Evolutionary conservation across 2,888 invertebrate species (phyloP).

Genomic region (Phlogophora meticulosa): DNA sequence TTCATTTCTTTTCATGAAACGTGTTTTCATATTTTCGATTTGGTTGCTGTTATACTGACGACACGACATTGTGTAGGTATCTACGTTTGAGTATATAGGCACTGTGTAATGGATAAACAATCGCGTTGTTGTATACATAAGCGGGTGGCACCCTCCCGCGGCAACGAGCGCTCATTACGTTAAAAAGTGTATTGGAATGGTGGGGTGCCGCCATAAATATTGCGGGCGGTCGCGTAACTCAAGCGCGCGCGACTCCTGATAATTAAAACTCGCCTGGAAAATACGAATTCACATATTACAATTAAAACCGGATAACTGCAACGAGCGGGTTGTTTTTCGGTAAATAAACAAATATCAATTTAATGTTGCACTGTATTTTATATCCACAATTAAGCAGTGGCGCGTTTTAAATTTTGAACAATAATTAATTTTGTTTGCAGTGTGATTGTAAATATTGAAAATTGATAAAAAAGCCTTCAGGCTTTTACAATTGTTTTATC

Average conservation of each 20-base stretch:
- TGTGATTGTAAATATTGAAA: slow-evolving; percentile 21
- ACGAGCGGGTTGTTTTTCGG: slow-evolving; percentile 80
- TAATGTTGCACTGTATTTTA: slow-evolving; percentile 66
- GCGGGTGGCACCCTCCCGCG: slow-evolving; percentile 76
- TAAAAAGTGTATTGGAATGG: slow-evolving; percentile 91
- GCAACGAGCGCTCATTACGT: slow-evolving; percentile 88
- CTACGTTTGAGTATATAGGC: slow-evolving; percentile 56
- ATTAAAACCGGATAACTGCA: slow-evolving; percentile 88
- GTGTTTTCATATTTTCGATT: slow-evolving; percentile 60
- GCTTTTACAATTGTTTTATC: slow-evolving; percentile 9
- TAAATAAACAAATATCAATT: slow-evolving; percentile 78
- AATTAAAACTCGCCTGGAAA: slow-evolving; percentile 91
- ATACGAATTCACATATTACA: slow-evolving; percentile 90
- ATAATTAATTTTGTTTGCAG: slow-evolving; percentile 57
- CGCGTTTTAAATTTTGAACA: slow-evolving; percentile 61
- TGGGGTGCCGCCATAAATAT: slow-evolving; percentile 89
- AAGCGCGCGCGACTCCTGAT: slow-evolving; percentile 89
- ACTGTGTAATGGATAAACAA: slow-evolving; percentile 67
- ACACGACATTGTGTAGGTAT: slow-evolving; percentile 39
- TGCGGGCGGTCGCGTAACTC: slow-evolving; percentile 91
- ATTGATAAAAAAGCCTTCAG: not conserved
- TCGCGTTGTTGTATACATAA: slow-evolving; percentile 65
- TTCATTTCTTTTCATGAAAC: slow-evolving; percentile 60
- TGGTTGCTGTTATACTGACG: slow-evolving; percentile 37
- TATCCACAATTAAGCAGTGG: slow-evolving; percentile 58